A percentile compares a stretch with the other conserved stretches of the same genome.
Evolutionary conservation across 2,888 invertebrate species (phyloP).

Genomic region (Lasius fuliginosus): DNA sequence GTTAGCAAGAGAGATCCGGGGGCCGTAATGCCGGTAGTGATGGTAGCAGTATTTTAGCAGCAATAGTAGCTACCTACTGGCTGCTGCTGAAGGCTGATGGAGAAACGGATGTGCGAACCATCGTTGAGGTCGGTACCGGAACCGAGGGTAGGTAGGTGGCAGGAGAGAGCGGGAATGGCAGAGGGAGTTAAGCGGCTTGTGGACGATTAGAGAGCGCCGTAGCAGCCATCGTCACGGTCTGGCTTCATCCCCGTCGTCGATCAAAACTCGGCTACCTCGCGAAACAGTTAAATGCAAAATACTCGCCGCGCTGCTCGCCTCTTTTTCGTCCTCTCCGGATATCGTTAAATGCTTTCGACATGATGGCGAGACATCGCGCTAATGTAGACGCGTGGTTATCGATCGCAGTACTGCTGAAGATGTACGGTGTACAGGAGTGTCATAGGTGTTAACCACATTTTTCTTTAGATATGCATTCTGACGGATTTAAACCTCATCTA

Average conservation of each 20-base stretch:
- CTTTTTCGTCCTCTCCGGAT: conserved; percentile 10
- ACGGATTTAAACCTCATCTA: neutral
- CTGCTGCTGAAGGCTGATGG: conserved; percentile 58
- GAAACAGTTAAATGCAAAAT: conserved; percentile 70
- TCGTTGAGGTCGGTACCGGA: conserved; percentile 35
- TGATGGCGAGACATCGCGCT: conserved; percentile 13
- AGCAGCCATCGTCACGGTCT: conserved; percentile 70
- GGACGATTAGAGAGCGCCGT: conserved; percentile 80
- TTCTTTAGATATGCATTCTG: neutral
- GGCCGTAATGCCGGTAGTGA: conserved; percentile 14
- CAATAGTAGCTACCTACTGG: conserved; percentile 12
- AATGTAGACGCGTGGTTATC: conserved; percentile 32
- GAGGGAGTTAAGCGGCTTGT: conserved; percentile 80
- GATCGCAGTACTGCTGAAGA: conserved; percentile 37
- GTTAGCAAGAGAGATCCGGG: conserved; percentile 32
- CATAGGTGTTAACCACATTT: neutral
- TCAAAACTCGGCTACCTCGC: conserved; percentile 72
- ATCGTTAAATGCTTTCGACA: conserved; percentile 37
- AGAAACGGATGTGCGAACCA: conserved; percentile 64
- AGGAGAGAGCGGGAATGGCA: conserved; percentile 35
- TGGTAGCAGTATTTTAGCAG: conserved; percentile 16
- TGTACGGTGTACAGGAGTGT: neutral
- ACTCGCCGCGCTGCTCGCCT: conserved; percentile 22
- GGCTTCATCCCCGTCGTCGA: conserved; percentile 74
- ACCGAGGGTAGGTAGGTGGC: conserved; percentile 43